Evolutionary conservation across 2,113 vertebrate species (phyloP).

Genomic region (Etia nguti): DNA sequence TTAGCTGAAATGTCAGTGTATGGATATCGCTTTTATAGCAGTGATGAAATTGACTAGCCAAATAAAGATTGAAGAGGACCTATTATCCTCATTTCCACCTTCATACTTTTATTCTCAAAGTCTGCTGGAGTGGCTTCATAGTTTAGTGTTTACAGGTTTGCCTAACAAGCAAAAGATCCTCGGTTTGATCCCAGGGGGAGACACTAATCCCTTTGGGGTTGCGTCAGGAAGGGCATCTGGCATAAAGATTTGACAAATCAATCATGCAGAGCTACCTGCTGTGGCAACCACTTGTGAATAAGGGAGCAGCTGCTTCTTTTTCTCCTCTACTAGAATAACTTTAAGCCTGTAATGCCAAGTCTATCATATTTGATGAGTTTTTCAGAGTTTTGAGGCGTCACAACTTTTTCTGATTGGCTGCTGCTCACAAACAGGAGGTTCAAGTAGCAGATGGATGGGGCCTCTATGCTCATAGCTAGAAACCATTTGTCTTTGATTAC

Average conservation of each 20-base stretch:
- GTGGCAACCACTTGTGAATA: background rate
- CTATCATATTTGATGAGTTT: background rate
- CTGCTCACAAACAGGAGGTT: background rate
- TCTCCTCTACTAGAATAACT: accelerated
- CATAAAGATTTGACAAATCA: background rate
- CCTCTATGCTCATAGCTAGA: background rate
- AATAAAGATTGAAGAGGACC: background rate
- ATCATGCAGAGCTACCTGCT: background rate
- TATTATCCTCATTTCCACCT: background rate
- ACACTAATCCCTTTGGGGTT: background rate
- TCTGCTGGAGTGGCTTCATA: background rate
- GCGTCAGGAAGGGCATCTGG: background rate
- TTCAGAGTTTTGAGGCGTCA: background rate
- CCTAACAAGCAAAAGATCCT: background rate
- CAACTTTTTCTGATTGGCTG: background rate
- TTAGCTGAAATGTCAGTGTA: background rate
- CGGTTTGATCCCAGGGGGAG: background rate
- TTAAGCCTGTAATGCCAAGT: background rate
- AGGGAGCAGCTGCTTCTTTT: background rate
- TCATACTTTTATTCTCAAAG: background rate
- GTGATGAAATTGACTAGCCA: background rate
- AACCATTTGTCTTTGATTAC: background rate
- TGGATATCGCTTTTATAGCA: background rate
- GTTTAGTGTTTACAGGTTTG: background rate
- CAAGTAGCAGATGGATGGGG: background rate